Evolutionary conservation across 1,140 invertebrate species (phyloP), one percentile per base, ranked within the genome.

Genomic region (Meloidogyne floridensis): DNA sequence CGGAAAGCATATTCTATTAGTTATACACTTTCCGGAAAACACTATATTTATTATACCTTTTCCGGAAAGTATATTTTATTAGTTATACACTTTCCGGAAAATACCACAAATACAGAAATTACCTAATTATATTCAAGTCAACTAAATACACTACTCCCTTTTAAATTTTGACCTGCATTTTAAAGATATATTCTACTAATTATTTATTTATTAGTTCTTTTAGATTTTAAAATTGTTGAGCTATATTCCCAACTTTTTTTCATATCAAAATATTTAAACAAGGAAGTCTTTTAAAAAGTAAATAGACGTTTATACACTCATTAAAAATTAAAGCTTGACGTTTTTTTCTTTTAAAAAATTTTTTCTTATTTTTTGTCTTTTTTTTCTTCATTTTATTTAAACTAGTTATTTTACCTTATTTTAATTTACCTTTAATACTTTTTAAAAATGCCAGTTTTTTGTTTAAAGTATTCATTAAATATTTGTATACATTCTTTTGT

Each of bases 401-500:
- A 65, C n/a, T 65, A 65, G 15, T 15, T 65, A 65, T 65, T 65
- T 65, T 73, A 73, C n/a, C 51, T 73, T 73, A 32, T 32, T 32
- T 32, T 32, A 32, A 32, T 32, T 32, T 32, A 32, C 32, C 32
- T 32, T 32, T 32, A 18, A 47, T 18, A 73, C 18, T 18, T 73
- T 73, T 47, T 73, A 20, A 47, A 47, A 47, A 47, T 47, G 47
- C 47, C 47, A 47, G 32, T 73, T 73, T 42, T 32, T 53, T 73
- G n/a, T 7, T 6, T n/a, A 53, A 73, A 73, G 72, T 47, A 73
- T n/a, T 73, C 51, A 73, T 47, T 73, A 73, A 73, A 47, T n/a
- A 15, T 18, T 73, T 32, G 42, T 72, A 13, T 43, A 15, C 13
- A 18, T 73, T 42, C 7, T 42, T 73, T 73, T 73, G 15, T n/a